These are phyloP conservation scores for Vanessa cardui DNA, from an alignment of 2,888 invertebrate species.

Conservation along the genomic window DNA sequence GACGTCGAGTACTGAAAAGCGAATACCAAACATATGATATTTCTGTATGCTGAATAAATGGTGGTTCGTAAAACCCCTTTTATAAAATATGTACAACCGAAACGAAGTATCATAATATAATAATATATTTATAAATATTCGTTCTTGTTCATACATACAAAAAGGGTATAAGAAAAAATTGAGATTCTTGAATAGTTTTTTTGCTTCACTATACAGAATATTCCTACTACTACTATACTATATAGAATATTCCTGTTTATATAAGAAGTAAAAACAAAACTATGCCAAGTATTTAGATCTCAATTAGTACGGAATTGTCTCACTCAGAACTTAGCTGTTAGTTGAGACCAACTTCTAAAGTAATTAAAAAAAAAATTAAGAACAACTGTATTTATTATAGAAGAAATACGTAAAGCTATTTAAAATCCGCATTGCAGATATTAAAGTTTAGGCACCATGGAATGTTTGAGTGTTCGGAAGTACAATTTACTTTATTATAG, in stretches of 20 bases:
- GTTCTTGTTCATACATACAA: too few relatives aligned
- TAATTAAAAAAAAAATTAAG: conserved; percentile 31
- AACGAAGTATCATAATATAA: too few relatives aligned
- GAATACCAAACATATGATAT: too few relatives aligned
- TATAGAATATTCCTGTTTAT: not conserved
- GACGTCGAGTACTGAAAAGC: too few relatives aligned
- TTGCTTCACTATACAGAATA: too few relatives aligned
- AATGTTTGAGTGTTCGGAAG: conserved; percentile 19
- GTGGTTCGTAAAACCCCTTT: too few relatives aligned
- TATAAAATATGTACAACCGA: too few relatives aligned
- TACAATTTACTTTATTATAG: conserved; percentile 6
- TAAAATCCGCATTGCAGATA: conserved; percentile 37
- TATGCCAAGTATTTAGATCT: conserved; percentile 3
- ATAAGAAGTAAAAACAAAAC: conserved; percentile 6
- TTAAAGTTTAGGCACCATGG: conserved; percentile 26
- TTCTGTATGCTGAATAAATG: too few relatives aligned
- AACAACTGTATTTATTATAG: conserved; percentile 33
- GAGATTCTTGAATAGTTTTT: too few relatives aligned
- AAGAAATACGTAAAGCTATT: conserved; percentile 23
- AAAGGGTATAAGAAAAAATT: too few relatives aligned
- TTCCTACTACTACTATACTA: too few relatives aligned
- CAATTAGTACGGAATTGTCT: conserved; percentile 21
- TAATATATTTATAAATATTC: too few relatives aligned
- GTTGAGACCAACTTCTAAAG: conserved; percentile 27
- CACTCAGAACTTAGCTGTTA: conserved; percentile 18